Evolutionary conservation across 2,113 vertebrate species (phyloP), one percentile per base, ranked within the genome.

Genomic region (Phaethon lepturus): DNA sequence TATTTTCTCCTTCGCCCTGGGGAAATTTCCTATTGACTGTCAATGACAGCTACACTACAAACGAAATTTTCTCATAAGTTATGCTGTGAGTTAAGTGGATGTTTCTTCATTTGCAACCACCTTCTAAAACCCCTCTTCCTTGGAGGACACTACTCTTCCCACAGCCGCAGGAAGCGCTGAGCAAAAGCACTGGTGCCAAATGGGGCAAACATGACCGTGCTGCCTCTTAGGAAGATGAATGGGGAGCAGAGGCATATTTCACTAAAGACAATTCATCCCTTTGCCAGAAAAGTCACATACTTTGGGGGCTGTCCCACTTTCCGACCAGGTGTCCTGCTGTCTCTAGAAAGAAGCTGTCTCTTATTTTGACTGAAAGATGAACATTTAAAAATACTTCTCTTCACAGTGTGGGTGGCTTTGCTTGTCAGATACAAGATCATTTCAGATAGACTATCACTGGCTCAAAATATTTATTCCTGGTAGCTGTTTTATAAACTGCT

Each of bases 401-500:
- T 86, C 45, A n/a, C 23, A 74, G 5, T 31, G 64, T 55, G 24
- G 25, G n/a, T 94, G 28, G 50, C n/a, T 94, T 95, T 76, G 20
- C n/a, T 73, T 94, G 68, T 85, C 20, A 71, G 38, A 33, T 26
- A 20, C 14, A 58, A 81, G 9, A 17, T 84, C 2, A 12, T 84
- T 91, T 95, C 77, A 84, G 47, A 55, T 2, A 80, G 22, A 40
- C 26, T 40, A 7, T 58, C n/a, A 35, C 22, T 22, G 15, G 23
- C 33, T 89, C 56, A 71, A 89, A 96, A 68, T 91, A 64, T 59
- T 80, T 74, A 74, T 90, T 82, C 50, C 1, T 0, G 25, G 38
- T 69, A 84, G 18, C 5, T 89, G 28, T 45, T 93, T 78, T 44
- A 86, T 68, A 91, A 96, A 89, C 66, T 78, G 23, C 8, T 93